Conservation (phyloP, 2,113 vertebrate species). For the Chionodraco myersi region DNA sequence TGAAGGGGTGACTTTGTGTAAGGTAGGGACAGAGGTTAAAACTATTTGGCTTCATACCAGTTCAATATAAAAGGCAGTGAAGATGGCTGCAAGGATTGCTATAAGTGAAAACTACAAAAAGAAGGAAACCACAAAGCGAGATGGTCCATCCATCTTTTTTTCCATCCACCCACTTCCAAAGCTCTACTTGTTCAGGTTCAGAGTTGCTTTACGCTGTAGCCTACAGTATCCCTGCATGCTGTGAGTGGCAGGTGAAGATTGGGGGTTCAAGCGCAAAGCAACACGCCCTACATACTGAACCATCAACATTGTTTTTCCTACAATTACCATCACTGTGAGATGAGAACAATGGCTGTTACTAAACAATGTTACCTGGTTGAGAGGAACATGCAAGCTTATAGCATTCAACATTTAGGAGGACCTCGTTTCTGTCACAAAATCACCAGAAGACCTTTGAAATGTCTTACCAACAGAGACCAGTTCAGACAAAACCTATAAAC, state of each 20-base stretch:
- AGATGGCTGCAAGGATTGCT: slow-evolving; percentile 53
- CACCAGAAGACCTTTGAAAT: no score
- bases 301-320: no score
- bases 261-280: background rate
- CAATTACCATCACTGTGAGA: no score
- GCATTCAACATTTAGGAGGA: no score
- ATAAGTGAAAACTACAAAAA: slow-evolving; percentile 32
- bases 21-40: slow-evolving; percentile 32
- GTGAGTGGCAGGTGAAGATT: background rate
- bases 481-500: no score
- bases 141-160: slow-evolving; percentile 33
- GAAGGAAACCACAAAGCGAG: slow-evolving; percentile 1
- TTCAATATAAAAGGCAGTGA: slow-evolving; percentile 41
- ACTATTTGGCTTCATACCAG: slow-evolving; percentile 51
- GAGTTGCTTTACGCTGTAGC: background rate
- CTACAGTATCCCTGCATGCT: slow-evolving; percentile 7
- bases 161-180: slow-evolving; percentile 14
- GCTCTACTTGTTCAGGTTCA: slow-evolving; percentile 9
- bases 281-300: background rate
- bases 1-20: no score
- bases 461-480: no score
- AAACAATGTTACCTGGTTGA: no score
- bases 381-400: no score
- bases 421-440: no score
- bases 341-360: no score